These are phyloP conservation scores for Istiophorus platypterus DNA, from an alignment of 2,113 vertebrate genomes.

Conservation along the genomic window DNA sequence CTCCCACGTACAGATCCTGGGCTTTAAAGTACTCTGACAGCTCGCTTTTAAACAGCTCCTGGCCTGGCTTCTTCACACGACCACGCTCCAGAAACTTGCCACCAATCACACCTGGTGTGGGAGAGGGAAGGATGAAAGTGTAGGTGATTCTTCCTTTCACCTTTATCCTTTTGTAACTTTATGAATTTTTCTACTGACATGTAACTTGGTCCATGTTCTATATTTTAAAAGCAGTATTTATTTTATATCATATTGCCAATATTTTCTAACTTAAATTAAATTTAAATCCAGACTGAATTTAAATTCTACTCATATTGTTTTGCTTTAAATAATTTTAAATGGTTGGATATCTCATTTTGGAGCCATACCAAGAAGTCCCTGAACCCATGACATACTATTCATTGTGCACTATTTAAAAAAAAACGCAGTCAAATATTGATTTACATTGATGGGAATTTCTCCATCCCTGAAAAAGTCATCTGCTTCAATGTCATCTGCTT, in stretches of 20 bases:
- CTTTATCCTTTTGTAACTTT: neutral
- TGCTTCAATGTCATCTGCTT: slow-evolving; percentile 13
- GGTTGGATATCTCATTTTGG: neutral
- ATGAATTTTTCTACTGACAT: no score
- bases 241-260: no score
- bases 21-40: slow-evolving; percentile 86
- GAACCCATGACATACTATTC: neutral
- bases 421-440: neutral
- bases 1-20: slow-evolving; percentile 91
- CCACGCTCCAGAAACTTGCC: slow-evolving; percentile 90
- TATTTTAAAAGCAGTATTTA: neutral
- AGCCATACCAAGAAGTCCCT: neutral
- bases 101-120: slow-evolving; percentile 84
- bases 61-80: slow-evolving; percentile 90
- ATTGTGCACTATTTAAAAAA: neutral
- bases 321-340: neutral
- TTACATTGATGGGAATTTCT: slow-evolving; percentile 14
- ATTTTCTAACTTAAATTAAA: neutral
- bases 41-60: slow-evolving; percentile 90
- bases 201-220: no score
- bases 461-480: neutral
- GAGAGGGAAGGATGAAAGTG: neutral
- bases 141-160: neutral
- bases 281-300: neutral
- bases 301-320: neutral